Evolutionary conservation across 1,140 invertebrate genomes (phyloP), one percentile per base, ranked within the genome.

Genomic region (Amyelois transitella): DNA sequence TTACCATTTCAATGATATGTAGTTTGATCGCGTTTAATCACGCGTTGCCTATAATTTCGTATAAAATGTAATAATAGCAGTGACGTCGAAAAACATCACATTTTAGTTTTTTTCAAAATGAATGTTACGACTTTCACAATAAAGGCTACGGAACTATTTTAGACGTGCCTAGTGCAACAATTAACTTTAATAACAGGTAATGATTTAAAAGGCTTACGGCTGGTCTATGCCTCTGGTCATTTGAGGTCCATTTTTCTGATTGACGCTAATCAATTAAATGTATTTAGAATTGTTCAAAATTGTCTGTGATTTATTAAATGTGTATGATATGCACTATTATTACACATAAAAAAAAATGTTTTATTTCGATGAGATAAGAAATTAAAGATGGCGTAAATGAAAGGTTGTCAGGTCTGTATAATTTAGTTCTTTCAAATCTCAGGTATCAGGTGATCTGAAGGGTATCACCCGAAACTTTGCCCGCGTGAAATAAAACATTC

Each of bases 121-220:
- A 38, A 14, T 14, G 12, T 38, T 38, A 14, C 5, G 12, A 8
- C 32, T 38, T 38, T 10, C 17, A 14, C n/a, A 38, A 38, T 38
- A 38, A 14, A 2, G 17, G 32, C n/a, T 28, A 14, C 12, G 1
- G n/a, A 3, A 32, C 2, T 6, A 4, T 14, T 38, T 38, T 38
- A 38, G 32, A 38, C 32, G 32, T 38, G 4, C n/a, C 22, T 38
- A 14, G n/a, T 51, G 44, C 45, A 66, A 62, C 65, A 78, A 78
- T 78, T 78, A 78, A 68, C 48, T 76, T 38, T 78, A 78, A 78
- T 76, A 75, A 71, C 65, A 72, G 55, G 60, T 67, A 72, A 75
- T 77, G 53, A 62, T 58, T 58, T 54, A 58, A 72, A 74, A 67
- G 63, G 60, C 51, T 64, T 66, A 43, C 57, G 22, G 56, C 58